phyloP scores from a whole-genome alignment of 1,140 invertebrate species.

The Bombus terrestris region DNA sequence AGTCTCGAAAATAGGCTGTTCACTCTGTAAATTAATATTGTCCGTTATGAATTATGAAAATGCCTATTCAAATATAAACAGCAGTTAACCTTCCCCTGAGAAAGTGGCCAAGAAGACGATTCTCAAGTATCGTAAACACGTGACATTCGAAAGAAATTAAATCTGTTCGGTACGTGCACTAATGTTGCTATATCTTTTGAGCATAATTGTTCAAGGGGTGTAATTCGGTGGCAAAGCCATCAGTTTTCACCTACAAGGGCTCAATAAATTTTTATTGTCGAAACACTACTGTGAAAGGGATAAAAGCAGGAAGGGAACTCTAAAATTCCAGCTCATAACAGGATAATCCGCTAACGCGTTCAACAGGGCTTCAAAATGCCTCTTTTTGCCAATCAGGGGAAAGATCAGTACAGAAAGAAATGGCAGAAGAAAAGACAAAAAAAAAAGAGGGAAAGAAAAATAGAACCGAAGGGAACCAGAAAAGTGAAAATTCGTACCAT shows the following conservation, averaged over 20 bases:
- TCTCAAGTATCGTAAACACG: too few relatives aligned
- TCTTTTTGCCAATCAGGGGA: background rate
- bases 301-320: background rate
- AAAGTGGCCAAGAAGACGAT: too few relatives aligned
- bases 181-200: background rate
- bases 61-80: too few relatives aligned
- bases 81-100: too few relatives aligned
- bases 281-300: background rate
- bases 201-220: background rate
- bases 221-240: background rate
- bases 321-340: conserved; percentile 20
- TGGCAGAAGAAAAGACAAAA: background rate
- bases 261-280: conserved; percentile 40
- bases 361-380: conserved; percentile 1
- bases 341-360: conserved; percentile 32
- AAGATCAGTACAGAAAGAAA: background rate
- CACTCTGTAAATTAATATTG: too few relatives aligned
- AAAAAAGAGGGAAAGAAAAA: too few relatives aligned
- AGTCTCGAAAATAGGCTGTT: too few relatives aligned
- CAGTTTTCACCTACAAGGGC: background rate
- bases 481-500: conserved; percentile 38
- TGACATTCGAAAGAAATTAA: too few relatives aligned
- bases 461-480: background rate
- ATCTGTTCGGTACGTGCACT: background rate
- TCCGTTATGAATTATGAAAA: fast-evolving